Base-by-base conservation (phyloP, 2,888 invertebrate genomes). In the Neoascia interrupta region DNA sequence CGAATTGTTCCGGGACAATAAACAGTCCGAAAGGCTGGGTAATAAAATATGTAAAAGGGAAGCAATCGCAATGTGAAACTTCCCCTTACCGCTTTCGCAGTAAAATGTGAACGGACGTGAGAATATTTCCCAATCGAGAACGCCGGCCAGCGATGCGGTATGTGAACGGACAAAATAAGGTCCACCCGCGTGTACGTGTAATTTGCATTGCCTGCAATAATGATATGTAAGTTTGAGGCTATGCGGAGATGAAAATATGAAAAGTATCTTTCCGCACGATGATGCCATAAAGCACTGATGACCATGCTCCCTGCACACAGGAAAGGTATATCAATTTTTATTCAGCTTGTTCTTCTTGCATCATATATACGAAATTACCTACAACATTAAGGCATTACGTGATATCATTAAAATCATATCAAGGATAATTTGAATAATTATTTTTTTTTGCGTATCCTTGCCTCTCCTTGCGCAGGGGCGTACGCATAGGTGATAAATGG, bases 401-500 rank as follows among this genome's bases (percentile, higher is more conserved):
- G 73, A 66, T 79, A 56, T 68, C 73, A 79, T 79, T 79, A 79
- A 79, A 79, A 61, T 73, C 73, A 51, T 79, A 73, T 73, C 79
- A 66, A 61, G 73, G 73, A 73, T 73, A 79, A 73, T 68, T 68
- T 79, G n/a, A 73, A 68, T 79, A 79, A 64, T 69, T 66, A 54
- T 72, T 39, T 60, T n/a, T n/a, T n/a, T n/a, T n/a, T n/a, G n/a
- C n/a, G n/a, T n/a, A n/a, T n/a, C n/a, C n/a, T n/a, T n/a, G n/a
- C n/a, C n/a, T n/a, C n/a, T n/a, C n/a, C n/a, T n/a, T n/a, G n/a
- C n/a, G n/a, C n/a, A n/a, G n/a, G 34, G n/a, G 15, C 21, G 21
- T 18, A 37, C 21, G 54, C 39, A 47, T 47, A 34, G 15, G 63
- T 49, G 56, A 63, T 63, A 70, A 75, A 70, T 63, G 41, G 49